Evolutionary conservation across 2,888 invertebrate species (phyloP).

Genomic region (Drosophila demipolita): DNA sequence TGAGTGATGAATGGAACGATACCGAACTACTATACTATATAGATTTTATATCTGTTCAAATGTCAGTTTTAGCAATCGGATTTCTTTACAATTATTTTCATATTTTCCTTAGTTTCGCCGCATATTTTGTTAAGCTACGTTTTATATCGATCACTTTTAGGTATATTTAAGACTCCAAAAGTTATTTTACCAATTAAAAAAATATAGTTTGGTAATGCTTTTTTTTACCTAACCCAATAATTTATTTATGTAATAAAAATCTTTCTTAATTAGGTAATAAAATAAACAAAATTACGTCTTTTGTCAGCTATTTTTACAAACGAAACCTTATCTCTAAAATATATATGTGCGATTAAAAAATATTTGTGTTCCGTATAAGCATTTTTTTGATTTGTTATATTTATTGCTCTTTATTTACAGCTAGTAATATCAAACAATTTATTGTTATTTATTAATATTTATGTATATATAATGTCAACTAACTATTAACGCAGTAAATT

Average conservation of each 20-base stretch:
- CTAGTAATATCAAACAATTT: not conserved
- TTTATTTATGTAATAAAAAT: not conserved
- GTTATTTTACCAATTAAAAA: not conserved
- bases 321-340: not conserved
- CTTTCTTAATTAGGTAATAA: not conserved
- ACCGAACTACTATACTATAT: not conserved
- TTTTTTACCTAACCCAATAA: not conserved
- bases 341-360: not conserved
- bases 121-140: not conserved
- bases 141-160: not conserved
- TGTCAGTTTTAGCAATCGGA: not conserved
- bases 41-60: not conserved
- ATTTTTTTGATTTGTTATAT: not conserved
- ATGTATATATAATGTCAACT: not conserved
- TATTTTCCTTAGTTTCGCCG: not conserved
- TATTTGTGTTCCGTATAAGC: not conserved
- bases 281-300: not conserved
- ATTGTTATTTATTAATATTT: not conserved
- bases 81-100: not conserved
- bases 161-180: not conserved
- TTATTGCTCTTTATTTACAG: not conserved
- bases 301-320: not conserved
- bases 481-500: conserved; percentile 1
- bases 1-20: not conserved
- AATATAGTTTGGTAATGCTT: not conserved